Base-by-base conservation (phyloP, 92 coral and sea anemone species). In the Porites rus region DNA sequence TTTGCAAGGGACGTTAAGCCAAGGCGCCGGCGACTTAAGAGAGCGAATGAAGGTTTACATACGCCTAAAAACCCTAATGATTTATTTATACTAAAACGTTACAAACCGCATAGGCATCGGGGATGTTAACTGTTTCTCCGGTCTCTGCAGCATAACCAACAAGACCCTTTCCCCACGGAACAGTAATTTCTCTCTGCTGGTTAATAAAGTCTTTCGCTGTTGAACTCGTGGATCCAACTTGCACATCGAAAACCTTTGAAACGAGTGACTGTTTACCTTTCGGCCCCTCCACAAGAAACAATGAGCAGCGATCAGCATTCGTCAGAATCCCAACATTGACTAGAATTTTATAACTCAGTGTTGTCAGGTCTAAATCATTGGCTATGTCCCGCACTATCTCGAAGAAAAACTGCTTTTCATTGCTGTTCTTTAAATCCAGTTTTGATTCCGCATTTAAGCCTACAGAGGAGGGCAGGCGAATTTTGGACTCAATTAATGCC, bases 101-200 rank as follows among this genome's bases (percentile, higher is more conserved):
- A 96, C 99, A 86, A 89, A 97, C 99, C 98, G 96, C 99, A 65
- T 97, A 97, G 24, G 99, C 99, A 89, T 97, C 99, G 77, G 96
- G 96, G 71, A 97, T 97, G 96, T 97, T 97, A 80, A 97, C 98
- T 31, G 99, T 97, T 69, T 97, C 97, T 43, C 99, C 99, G 7
- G 99, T 97, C 66, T 96, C 93, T 59, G 99, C 99, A 13, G 99
- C 99, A 76, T 97, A 97, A 0, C 99, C 99, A 60, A 97, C 99
- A 86, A 97, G 84, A 12, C 99, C 99, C 69, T 93, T 96, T 65
- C 99, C 99, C 96, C 96, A 93, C 0, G 99, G 99, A 51, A 97
- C 99, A 82, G 98, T 82, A 68, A 97, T 97, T 81, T 97, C 98
- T 75, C 89, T 79, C 61, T 95, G 98, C 62, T 95, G 96, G 78